Evolutionary conservation across 2,113 vertebrate species (phyloP).

Genomic region (Mustelus asterias): DNA sequence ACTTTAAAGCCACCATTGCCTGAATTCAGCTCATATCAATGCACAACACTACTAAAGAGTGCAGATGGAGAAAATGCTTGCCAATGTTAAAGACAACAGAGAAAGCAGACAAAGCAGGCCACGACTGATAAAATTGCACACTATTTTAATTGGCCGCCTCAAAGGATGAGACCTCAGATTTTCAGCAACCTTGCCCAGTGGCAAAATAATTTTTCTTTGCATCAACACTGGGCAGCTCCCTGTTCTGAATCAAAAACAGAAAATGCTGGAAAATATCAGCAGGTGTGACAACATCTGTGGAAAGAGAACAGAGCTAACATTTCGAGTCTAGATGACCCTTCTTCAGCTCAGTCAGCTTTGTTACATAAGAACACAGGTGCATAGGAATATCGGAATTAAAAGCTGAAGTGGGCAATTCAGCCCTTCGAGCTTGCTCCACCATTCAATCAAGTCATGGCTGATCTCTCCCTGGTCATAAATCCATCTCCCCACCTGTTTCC

Average conservation of each 20-base stretch:
- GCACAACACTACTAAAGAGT: background rate
- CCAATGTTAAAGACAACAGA: background rate
- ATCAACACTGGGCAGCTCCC: background rate
- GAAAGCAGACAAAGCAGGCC: background rate
- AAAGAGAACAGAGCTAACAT: too few relatives aligned
- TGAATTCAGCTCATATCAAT: background rate
- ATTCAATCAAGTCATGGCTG: too few relatives aligned
- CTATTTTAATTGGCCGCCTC: background rate
- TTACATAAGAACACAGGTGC: too few relatives aligned
- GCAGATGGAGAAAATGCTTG: background rate
- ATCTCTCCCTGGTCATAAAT: too few relatives aligned
- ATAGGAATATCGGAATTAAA: too few relatives aligned
- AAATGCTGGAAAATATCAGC: too few relatives aligned
- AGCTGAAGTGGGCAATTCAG: too few relatives aligned
- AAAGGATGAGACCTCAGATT: background rate
- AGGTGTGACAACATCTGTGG: too few relatives aligned
- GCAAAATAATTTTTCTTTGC: background rate
- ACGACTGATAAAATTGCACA: background rate
- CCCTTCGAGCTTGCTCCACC: too few relatives aligned
- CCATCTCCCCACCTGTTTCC: too few relatives aligned
- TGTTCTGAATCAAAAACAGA: background rate
- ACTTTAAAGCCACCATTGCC: background rate
- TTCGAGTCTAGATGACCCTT: too few relatives aligned
- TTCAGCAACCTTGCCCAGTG: background rate
- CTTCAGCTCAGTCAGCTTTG: too few relatives aligned